Conservation (phyloP, 1,140 invertebrate species). For the Laupala kohalensis region DNA sequence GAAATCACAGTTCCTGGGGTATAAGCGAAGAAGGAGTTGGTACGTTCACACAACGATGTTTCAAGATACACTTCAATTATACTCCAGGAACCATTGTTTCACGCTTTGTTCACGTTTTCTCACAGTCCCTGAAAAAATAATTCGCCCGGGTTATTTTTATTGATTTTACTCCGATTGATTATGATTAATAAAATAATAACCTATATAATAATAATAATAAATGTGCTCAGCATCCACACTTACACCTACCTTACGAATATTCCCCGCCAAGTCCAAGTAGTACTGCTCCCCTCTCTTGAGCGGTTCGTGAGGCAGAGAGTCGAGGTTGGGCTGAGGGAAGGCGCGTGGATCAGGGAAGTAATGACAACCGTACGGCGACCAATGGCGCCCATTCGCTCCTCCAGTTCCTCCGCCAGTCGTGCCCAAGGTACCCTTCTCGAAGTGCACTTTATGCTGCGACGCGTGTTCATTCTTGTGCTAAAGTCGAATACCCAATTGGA, state of each 20-base stretch:
- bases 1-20: too few species aligned
- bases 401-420: not conserved
- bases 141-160: too few species aligned
- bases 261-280: slow-evolving; percentile 88
- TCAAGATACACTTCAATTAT: too few species aligned
- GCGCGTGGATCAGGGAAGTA: slow-evolving; percentile 70
- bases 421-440: slow-evolving; percentile 22
- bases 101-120: not conserved
- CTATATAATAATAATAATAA: not conserved
- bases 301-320: slow-evolving; percentile 72
- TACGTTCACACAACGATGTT: too few species aligned
- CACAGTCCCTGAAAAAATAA: too few species aligned
- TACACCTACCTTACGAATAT: slow-evolving; percentile 65
- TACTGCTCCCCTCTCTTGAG: slow-evolving; percentile 83
- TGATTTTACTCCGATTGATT: not conserved
- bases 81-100: too few species aligned
- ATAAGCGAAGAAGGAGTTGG: too few species aligned
- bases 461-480: slow-evolving; percentile 1
- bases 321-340: slow-evolving; percentile 70
- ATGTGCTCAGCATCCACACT: not conserved
- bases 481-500: too few species aligned
- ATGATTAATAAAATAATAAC: not conserved
- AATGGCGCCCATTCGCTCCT: slow-evolving; percentile 30
- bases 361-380: slow-evolving; percentile 84
- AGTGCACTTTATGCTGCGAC: slow-evolving; percentile 28